phyloP scores from a whole-genome alignment of 1,140 invertebrate species.

The Eueides isabella region DNA sequence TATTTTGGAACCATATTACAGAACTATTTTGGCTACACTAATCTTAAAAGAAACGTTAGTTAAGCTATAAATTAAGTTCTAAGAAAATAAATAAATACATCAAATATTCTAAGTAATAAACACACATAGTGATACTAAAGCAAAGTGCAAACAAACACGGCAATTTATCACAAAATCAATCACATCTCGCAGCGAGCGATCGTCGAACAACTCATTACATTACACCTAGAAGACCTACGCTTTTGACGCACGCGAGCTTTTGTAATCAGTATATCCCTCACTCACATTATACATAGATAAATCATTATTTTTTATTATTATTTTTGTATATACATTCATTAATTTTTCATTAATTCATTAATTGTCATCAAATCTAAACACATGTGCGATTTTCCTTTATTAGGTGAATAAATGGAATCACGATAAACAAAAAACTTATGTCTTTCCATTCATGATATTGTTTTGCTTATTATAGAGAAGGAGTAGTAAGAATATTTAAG shows the following conservation, averaged over 20 bases:
- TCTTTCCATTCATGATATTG: too few relatives aligned
- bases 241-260: slow-evolving; percentile 11
- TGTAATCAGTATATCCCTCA: slow-evolving; percentile 12
- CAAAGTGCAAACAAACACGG: neutral
- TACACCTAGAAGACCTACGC: slow-evolving; percentile 18
- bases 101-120: slow-evolving; percentile 13
- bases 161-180: slow-evolving; percentile 23
- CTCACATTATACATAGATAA: neutral
- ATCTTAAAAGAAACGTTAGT: neutral
- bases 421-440: too few relatives aligned
- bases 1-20: too few relatives aligned
- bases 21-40: neutral
- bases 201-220: slow-evolving; percentile 16
- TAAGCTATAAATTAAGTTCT: neutral
- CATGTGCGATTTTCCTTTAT: too few relatives aligned
- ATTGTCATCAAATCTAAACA: too few relatives aligned
- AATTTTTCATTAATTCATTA: too few relatives aligned
- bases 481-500: too few relatives aligned
- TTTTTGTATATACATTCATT: too few relatives aligned
- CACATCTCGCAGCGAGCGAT: slow-evolving; percentile 20
- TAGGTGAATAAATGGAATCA: too few relatives aligned
- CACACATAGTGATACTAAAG: slow-evolving; percentile 14
- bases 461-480: too few relatives aligned
- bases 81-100: neutral
- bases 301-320: too few relatives aligned